These are phyloP conservation scores for Notothenia rossii DNA, from an alignment of 2,113 vertebrate genomes.

Conservation along the genomic window DNA sequence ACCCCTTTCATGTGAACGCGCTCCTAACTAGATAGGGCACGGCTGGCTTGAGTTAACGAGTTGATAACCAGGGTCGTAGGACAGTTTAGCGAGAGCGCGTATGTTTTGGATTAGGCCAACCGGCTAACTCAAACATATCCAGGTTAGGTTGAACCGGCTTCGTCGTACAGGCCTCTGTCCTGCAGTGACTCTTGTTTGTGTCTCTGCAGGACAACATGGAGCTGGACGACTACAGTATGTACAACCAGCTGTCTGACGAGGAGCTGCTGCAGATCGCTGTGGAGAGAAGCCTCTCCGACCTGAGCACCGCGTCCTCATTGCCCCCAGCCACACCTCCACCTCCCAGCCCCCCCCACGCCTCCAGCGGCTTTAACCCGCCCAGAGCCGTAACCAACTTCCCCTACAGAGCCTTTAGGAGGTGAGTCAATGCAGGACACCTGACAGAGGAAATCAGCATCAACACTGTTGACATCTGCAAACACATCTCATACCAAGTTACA, in stretches of 20 bases:
- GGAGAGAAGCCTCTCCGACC: constrained; percentile 40
- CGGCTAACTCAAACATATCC: too few species aligned
- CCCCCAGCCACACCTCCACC: not conserved
- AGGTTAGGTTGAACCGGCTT: too few species aligned
- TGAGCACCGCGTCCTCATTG: not conserved
- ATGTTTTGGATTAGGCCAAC: too few species aligned
- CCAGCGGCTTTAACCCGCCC: constrained; percentile 10
- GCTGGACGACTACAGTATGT: constrained; percentile 88
- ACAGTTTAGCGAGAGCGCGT: too few species aligned
- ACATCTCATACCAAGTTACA: too few species aligned
- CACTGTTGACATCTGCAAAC: not conserved
- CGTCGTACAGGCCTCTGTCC: too few species aligned
- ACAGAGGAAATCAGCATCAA: not conserved
- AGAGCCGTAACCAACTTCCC: constrained; percentile 12
- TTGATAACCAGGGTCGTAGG: too few species aligned
- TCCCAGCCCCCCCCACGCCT: not conserved
- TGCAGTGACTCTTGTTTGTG: not conserved
- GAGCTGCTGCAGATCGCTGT: constrained; percentile 50
- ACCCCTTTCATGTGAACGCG: too few species aligned
- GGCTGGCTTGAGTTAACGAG: too few species aligned
- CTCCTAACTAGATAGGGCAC: too few species aligned
- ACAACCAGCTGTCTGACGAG: constrained; percentile 84
- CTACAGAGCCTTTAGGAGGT: constrained; percentile 9
- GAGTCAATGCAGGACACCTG: not conserved
- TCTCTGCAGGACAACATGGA: not conserved